Evolutionary conservation across 2,113 vertebrate genomes (phyloP), one percentile per base, ranked within the genome.

Genomic region (Archocentrus centrarchus): DNA sequence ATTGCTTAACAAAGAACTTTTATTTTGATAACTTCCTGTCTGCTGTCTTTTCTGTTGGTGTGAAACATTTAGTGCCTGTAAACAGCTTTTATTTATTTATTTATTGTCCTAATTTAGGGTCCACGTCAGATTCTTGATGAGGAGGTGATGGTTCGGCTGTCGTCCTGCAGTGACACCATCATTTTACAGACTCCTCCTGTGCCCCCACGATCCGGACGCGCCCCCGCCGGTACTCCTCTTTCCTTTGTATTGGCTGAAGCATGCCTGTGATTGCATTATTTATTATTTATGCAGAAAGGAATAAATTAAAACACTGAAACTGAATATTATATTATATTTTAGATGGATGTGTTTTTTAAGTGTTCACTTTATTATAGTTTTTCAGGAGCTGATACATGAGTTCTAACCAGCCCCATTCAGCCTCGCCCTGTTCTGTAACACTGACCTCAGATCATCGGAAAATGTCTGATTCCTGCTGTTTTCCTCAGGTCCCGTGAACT

Each of bases 91-190:
- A 7, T 35, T 9, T 39, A 39, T 39, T 39, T 30, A 30, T 30
- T 30, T 30, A 10, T 10, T 39, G 37, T 44, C 66, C 35, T 73
- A 20, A 13, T 50, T 7, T 81, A 98, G 97, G 96, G 96, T 78
- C 97, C 97, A 1, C 96, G 97, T 1, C 94, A 95, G 15, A 98
- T 98, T 92, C 94, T 97, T n/a, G 96, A 97, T 47, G 97, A 97
- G 90, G 97, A 97, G 2, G 95, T 97, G 91, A 97, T 96, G 0
- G 97, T 98, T 6, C 96, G 96, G 5, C 95, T 98, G 41, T 98
- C 97, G 3, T 97, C 97, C 91, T 96, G 96, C 94, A 97, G 97
- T 79, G 97, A 97, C 91, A 97, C 97, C 68, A 97, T 97, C 58
- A 94, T 97, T 90, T 95, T 96, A 62, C 96, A 96, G 92, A 96